phyloP scores from a whole-genome alignment of 2,113 vertebrate species.

The Cryptomyrus ogoouensis region DNA sequence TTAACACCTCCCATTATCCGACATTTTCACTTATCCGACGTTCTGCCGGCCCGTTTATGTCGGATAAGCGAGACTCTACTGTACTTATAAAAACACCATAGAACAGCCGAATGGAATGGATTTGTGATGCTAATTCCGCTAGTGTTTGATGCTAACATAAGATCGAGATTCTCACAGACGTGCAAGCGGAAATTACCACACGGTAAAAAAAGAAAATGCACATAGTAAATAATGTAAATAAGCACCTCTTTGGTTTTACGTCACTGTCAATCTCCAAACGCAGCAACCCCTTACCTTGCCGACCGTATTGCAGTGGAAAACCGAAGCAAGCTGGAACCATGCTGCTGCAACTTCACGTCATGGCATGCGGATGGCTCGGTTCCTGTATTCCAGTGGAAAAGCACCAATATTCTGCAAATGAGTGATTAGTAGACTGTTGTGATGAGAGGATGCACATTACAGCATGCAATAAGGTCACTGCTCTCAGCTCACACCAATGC shows the following conservation, averaged over 20 bases:
- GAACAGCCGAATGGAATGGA: neutral
- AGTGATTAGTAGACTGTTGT: neutral
- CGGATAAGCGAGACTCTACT: too few species aligned
- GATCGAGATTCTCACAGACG: neutral
- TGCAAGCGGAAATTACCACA: neutral
- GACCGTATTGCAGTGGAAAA: neutral
- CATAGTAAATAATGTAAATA: neutral
- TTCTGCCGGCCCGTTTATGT: too few species aligned
- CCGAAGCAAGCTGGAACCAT: neutral
- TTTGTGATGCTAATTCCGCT: neutral
- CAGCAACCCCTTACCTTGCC: neutral
- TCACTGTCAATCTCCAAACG: neutral
- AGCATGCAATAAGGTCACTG: neutral
- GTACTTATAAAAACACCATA: neutral
- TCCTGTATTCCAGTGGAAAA: neutral
- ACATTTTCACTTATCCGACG: too few species aligned
- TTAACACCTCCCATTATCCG: too few species aligned
- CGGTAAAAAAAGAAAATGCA: neutral
- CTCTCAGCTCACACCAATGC: neutral
- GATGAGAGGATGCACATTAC: neutral
- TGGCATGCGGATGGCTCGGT: neutral
- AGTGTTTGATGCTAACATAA: neutral
- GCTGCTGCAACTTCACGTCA: neutral
- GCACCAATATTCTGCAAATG: neutral
- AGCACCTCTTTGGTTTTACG: neutral